Percentiles rank a stretch among this genome's conserved stretches.
phyloP scores from a whole-genome alignment of 2,888 invertebrate species.

The Ashinkailepas kermadecensis region DNA sequence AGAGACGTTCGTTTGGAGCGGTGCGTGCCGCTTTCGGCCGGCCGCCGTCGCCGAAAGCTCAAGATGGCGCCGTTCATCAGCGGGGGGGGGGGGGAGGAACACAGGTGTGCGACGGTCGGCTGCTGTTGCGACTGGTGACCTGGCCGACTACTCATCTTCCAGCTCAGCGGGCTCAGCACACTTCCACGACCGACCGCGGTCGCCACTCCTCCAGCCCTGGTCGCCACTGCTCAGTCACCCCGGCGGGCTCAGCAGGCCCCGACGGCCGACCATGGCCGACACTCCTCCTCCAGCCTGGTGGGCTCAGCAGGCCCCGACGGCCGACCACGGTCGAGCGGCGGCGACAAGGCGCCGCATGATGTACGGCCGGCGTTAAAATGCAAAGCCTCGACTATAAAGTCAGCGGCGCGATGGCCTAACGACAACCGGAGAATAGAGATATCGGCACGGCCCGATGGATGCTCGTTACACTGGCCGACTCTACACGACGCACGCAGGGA shows the following conservation, averaged over 20 bases:
- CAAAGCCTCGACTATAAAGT: slow-evolving; percentile 14
- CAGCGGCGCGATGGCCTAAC: slow-evolving; percentile 1
- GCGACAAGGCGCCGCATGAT: background rate
- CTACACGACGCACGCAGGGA: too few species aligned
- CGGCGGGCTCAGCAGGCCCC: too few species aligned
- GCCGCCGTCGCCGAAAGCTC: background rate
- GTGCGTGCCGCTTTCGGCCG: background rate
- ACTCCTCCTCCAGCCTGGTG: too few species aligned
- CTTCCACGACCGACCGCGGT: background rate
- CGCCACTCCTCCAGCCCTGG: background rate
- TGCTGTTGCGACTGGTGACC: too few species aligned
- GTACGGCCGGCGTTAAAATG: slow-evolving; percentile 6
- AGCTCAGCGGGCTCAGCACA: background rate
- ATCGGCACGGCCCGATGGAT: background rate
- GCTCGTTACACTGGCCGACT: background rate
- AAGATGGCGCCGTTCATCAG: background rate
- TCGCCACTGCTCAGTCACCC: too few species aligned
- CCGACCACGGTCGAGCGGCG: background rate
- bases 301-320: too few species aligned
- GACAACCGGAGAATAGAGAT: background rate
- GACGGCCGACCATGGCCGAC: too few species aligned
- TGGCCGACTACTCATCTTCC: too few species aligned
- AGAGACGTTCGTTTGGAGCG: background rate
- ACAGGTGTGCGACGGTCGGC: background rate
- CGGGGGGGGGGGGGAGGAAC: background rate